Conservation (phyloP, 1,140 invertebrate species). For the Himalopsyche phryganea region DNA sequence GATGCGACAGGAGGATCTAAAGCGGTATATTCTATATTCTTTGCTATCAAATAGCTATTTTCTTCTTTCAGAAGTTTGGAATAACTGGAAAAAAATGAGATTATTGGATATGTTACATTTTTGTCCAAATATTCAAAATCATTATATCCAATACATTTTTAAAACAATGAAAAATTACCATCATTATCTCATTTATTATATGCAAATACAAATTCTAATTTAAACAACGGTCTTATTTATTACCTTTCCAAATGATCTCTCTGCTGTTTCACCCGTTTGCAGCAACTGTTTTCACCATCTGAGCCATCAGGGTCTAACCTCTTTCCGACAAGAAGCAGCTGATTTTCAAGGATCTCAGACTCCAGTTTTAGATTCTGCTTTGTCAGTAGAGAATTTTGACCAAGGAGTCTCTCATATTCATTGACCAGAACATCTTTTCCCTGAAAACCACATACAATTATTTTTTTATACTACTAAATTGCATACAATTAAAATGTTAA, state of each 20-base stretch:
- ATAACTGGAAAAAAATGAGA: slow-evolving; percentile 24
- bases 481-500: no score
- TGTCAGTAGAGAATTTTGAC: slow-evolving; percentile 45
- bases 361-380: slow-evolving; percentile 48
- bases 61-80: slow-evolving; percentile 32
- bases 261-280: slow-evolving; percentile 19
- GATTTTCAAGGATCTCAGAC: slow-evolving; percentile 44
- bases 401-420: slow-evolving; percentile 46
- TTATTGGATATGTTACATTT: no score
- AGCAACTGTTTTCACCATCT: slow-evolving; percentile 18
- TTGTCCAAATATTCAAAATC: no score
- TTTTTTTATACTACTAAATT: no score
- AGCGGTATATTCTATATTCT: slow-evolving; percentile 17
- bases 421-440: slow-evolving; percentile 46
- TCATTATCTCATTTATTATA: no score
- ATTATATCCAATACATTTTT: no score
- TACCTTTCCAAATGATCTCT: slow-evolving; percentile 29
- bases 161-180: no score
- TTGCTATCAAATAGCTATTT: slow-evolving; percentile 27
- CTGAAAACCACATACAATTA: no score
- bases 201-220: no score
- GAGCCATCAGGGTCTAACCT: slow-evolving; percentile 10
- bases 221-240: neutral
- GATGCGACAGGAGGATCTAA: slow-evolving; percentile 3
- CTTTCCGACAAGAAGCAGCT: slow-evolving; percentile 39